Percentiles rank a stretch among this genome's conserved stretches.
Evolutionary conservation across 2,888 invertebrate species (phyloP).

Genomic region (Dolichopus griseipennis): DNA sequence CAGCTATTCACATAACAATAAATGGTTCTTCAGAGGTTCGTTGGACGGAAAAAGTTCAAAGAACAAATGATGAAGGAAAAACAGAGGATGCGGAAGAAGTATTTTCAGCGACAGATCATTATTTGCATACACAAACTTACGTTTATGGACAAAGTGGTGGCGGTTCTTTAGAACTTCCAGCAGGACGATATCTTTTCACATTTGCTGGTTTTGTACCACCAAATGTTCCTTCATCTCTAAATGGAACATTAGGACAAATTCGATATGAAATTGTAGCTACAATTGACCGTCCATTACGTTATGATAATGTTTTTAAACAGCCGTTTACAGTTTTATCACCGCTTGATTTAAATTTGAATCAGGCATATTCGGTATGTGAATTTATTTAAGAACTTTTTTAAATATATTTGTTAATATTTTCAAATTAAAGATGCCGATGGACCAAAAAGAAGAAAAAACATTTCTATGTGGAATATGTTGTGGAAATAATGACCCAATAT

Average conservation of each 20-base stretch:
- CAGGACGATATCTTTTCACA: conserved; percentile 63
- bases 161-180: conserved; percentile 57
- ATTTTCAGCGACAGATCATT: conserved; percentile 35
- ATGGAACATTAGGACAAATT: conserved; percentile 63
- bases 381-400: background rate
- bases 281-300: conserved; percentile 76
- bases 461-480: conserved; percentile 62
- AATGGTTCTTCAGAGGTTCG: conserved; percentile 40
- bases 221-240: conserved; percentile 68
- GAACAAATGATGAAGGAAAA: conserved; percentile 35
- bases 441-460: conserved; percentile 60
- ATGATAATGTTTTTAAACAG: conserved; percentile 71
- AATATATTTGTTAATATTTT: conserved; percentile 9
- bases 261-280: conserved; percentile 68
- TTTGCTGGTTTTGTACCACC: conserved; percentile 55
- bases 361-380: conserved; percentile 51
- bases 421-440: conserved; percentile 51
- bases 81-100: conserved; percentile 32
- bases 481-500: conserved; percentile 61
- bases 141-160: conserved; percentile 46
- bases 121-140: conserved; percentile 31
- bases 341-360: conserved; percentile 67
- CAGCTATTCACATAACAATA: conserved; percentile 38
- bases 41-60: conserved; percentile 37
- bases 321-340: conserved; percentile 70